Evolutionary conservation across 2,797 vertebrate genomes (phyloP).

Genomic region (Lithobates pipiens): DNA sequence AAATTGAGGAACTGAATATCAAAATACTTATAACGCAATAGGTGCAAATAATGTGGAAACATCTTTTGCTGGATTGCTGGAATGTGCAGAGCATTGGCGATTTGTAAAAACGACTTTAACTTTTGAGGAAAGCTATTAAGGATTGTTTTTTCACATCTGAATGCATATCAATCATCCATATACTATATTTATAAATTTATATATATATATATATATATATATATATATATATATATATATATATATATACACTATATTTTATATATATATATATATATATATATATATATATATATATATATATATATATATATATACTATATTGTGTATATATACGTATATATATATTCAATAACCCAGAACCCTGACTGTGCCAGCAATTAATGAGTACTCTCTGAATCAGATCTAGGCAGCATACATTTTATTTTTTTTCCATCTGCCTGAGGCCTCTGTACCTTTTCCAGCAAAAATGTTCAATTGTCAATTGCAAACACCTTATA

Average conservation of each 20-base stretch:
- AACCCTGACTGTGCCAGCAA: neutral
- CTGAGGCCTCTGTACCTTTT: constrained; percentile 33
- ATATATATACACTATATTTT: no score
- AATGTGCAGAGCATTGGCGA: neutral
- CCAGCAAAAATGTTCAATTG: constrained; percentile 39
- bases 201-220: no score
- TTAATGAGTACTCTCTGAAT: neutral
- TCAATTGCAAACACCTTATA: constrained; percentile 44
- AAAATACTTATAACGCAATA: neutral
- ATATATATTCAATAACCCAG: neutral
- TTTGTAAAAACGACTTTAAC: neutral
- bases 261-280: no score
- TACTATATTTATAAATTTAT: no score
- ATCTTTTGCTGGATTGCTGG: no score
- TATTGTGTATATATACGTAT: no score
- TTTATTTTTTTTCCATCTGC: constrained; percentile 21
- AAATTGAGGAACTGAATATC: neutral
- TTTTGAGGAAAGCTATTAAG: neutral
- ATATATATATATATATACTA: no score
- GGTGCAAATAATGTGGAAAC: no score
- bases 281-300: no score
- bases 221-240: no score
- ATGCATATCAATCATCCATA: no score
- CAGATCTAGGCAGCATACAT: constrained; percentile 8
- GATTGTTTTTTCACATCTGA: neutral